Evolutionary conservation across 2,113 vertebrate species (phyloP), one percentile per base, ranked within the genome.

Genomic region (Hymenochirus boettgeri): DNA sequence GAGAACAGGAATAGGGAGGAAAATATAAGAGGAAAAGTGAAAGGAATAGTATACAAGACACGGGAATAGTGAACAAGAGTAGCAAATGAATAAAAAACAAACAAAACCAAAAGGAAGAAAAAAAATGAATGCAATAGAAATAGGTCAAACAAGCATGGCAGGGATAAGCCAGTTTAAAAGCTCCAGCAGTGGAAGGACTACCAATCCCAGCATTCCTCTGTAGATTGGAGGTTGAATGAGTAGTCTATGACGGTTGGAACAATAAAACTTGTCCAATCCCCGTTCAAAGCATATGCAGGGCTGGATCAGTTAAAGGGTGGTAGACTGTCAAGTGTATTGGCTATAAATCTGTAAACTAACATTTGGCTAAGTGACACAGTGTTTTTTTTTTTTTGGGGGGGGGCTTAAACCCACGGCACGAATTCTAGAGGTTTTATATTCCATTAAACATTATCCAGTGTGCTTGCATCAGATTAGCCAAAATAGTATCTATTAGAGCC

Each of bases 401-500:
- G n/a, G 29, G 29, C 29, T 31, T 31, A 5, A 35, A 35, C 2
- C 39, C 39, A 42, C 39, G n/a, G 12, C 1, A 42, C 17, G 1
- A 42, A n/a, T 42, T n/a, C 10, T 31, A 6, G 29, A 6, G 17
- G 5, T 42, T 42, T 42, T 42, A n/a, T 7, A 15, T 9, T 42
- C 39, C 39, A 42, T 1, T 18, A n/a, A n/a, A 42, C 17, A n/a
- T 42, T 42, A 69, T 51, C 24, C 27, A 2, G 3, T 42, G 6
- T 75, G 65, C 80, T 75, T 79, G 80, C 78, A 57, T 77, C 71
- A 71, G 59, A 73, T 67, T 75, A 3, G 17, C 39, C 7, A 3
- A n/a, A n/a, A n/a, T n/a, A n/a, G n/a, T n/a, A n/a, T n/a, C n/a
- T n/a, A n/a, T n/a, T n/a, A n/a, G n/a, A n/a, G n/a, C n/a, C n/a